These are phyloP conservation scores for Brotula barbata DNA, from an alignment of 2,797 vertebrate species.

Conservation along the genomic window DNA sequence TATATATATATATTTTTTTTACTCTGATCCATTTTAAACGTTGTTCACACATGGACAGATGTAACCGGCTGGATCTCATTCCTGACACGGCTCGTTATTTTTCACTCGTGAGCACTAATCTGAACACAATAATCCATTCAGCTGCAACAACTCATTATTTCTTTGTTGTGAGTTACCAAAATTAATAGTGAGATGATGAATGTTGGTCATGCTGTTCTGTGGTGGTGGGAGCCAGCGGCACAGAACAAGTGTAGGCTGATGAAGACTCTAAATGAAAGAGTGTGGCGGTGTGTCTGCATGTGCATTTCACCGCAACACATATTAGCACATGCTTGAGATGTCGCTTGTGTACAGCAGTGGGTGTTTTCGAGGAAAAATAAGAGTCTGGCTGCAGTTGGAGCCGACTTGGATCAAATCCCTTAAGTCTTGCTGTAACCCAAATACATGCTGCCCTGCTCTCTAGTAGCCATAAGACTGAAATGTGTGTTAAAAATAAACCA, in stretches of 20 bases:
- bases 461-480: conserved; percentile 14
- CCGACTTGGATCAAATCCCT: conserved; percentile 51
- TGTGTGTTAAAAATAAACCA: conserved; percentile 41
- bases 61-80: not conserved
- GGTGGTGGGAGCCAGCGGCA: conserved; percentile 30
- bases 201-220: conserved; percentile 37
- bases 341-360: not conserved
- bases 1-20: not conserved
- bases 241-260: conserved; percentile 14
- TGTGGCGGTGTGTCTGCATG: conserved; percentile 1
- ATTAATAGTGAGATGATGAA: conserved; percentile 27
- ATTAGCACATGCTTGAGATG: not conserved
- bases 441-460: conserved; percentile 43
- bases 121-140: not conserved
- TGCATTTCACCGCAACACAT: conserved; percentile 2
- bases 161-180: conserved; percentile 20
- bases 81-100: not conserved
- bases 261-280: conserved; percentile 20
- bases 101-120: no score
- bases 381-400: conserved; percentile 28
- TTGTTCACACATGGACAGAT: no score
- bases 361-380: conserved; percentile 42
- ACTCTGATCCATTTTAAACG: no score
- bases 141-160: conserved; percentile 14
- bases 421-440: conserved; percentile 68